A percentile compares a stretch with the other conserved stretches of the same genome.
phyloP scores from a whole-genome alignment of 2,797 vertebrate species.

The Nyctalus aviator region DNA sequence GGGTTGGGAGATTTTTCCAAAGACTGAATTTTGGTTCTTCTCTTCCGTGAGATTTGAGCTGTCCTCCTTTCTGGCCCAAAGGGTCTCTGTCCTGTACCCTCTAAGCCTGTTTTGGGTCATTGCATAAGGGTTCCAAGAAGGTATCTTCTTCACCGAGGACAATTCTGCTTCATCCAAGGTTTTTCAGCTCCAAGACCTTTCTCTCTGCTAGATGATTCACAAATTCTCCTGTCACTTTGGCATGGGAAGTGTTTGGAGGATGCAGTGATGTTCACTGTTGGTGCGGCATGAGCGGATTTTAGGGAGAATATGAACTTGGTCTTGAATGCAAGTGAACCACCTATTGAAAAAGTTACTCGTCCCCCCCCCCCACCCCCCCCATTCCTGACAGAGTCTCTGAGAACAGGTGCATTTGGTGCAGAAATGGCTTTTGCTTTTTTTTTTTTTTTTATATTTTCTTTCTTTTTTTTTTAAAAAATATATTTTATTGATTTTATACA shows the following conservation, averaged over 20 bases:
- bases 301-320: background rate
- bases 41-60: background rate
- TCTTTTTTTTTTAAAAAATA: too few species aligned
- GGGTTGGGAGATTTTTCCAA: background rate
- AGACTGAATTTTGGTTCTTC: background rate
- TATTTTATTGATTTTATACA: too few species aligned
- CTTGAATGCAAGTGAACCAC: fast-evolving
- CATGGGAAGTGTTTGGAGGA: background rate
- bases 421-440: fast-evolving
- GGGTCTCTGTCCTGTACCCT: background rate
- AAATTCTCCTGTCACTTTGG: background rate
- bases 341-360: too few species aligned
- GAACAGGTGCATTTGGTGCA: background rate
- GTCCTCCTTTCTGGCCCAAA: background rate
- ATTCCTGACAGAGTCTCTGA: background rate
- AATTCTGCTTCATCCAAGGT: background rate
- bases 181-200: background rate
- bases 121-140: background rate
- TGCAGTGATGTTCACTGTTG: fast-evolving
- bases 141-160: background rate
- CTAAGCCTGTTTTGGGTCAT: background rate
- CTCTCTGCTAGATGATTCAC: background rate
- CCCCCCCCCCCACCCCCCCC: too few species aligned
- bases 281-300: background rate
- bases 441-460: too few species aligned